These are phyloP conservation scores for Drosophila kepulauana DNA, from an alignment of 1,140 invertebrate species.

Conservation along the genomic window DNA sequence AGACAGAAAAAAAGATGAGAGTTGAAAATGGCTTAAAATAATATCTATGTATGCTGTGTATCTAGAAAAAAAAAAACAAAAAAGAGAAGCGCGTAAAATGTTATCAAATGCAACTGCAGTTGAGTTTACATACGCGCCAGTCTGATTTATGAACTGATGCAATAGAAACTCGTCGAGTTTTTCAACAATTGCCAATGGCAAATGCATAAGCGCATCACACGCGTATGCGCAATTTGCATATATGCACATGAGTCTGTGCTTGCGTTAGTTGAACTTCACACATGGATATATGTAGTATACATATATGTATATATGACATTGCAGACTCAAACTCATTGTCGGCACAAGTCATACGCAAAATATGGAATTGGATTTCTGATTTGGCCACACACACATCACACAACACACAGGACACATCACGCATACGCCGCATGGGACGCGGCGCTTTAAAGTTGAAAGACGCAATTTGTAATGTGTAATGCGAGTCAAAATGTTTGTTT, in stretches of 20 bases:
- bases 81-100: slow-evolving; percentile 9
- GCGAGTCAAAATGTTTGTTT: slow-evolving; percentile 27
- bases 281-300: background rate
- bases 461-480: slow-evolving; percentile 24
- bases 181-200: slow-evolving; percentile 27
- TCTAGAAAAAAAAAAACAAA: slow-evolving; percentile 4
- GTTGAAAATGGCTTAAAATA: background rate
- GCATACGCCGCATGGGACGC: slow-evolving; percentile 39
- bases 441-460: slow-evolving; percentile 30
- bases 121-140: slow-evolving; percentile 16
- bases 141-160: slow-evolving; percentile 61
- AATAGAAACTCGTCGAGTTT: slow-evolving; percentile 16
- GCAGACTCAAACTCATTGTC: slow-evolving; percentile 1
- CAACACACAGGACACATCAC: slow-evolving; percentile 13
- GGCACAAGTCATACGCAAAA: slow-evolving; percentile 20
- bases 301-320: slow-evolving; percentile 7
- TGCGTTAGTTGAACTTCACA: background rate
- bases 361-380: slow-evolving; percentile 48
- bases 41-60: slow-evolving; percentile 35
- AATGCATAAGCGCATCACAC: slow-evolving; percentile 25
- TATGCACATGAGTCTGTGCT: slow-evolving; percentile 20
- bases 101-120: slow-evolving; percentile 22
- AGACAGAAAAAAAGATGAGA: background rate
- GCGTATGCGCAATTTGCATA: slow-evolving; percentile 48
- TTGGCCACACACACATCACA: slow-evolving; percentile 1